Conservation (phyloP, 2,797 vertebrate genomes). For the Distichodus sexfasciatus region DNA sequence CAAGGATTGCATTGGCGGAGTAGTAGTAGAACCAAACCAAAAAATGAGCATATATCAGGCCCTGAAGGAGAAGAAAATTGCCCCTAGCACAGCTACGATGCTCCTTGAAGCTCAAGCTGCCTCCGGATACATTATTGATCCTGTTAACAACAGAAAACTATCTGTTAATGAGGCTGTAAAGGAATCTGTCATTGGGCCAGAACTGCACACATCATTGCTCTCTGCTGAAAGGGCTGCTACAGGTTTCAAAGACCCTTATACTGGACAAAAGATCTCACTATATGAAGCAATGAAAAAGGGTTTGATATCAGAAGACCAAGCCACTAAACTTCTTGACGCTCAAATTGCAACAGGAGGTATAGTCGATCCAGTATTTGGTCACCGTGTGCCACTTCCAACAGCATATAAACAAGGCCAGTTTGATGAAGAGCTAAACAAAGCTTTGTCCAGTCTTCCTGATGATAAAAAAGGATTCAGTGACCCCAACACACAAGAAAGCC, state of each 20-base stretch:
- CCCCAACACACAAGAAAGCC: constrained; percentile 74
- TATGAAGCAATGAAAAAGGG: constrained; percentile 81
- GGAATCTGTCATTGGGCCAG: constrained; percentile 75
- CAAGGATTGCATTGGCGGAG: constrained; percentile 75
- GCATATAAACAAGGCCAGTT: constrained; percentile 79
- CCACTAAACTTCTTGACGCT: constrained; percentile 76
- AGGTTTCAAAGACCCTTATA: constrained; percentile 81
- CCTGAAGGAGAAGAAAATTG: constrained; percentile 81
- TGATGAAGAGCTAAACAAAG: constrained; percentile 75
- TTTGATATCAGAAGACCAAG: constrained; percentile 74
- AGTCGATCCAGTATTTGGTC: constrained; percentile 78
- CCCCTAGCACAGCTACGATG: constrained; percentile 66
- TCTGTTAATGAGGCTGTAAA: constrained; percentile 81
- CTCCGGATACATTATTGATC: constrained; percentile 78
- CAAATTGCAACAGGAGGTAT: constrained; percentile 82
- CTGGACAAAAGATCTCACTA: constrained; percentile 73
- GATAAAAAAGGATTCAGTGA: constrained; percentile 76
- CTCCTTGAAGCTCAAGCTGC: constrained; percentile 86
- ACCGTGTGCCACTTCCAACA: constrained; percentile 72
- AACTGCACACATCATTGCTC: constrained; percentile 75
- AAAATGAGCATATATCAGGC: constrained; percentile 89
- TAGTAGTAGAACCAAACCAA: constrained; percentile 84
- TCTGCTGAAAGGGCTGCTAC: constrained; percentile 79
- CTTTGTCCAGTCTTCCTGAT: constrained; percentile 67
- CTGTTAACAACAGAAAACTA: constrained; percentile 71